Conservation (phyloP, 2,888 invertebrate genomes). For the Conistra vaccinii region DNA sequence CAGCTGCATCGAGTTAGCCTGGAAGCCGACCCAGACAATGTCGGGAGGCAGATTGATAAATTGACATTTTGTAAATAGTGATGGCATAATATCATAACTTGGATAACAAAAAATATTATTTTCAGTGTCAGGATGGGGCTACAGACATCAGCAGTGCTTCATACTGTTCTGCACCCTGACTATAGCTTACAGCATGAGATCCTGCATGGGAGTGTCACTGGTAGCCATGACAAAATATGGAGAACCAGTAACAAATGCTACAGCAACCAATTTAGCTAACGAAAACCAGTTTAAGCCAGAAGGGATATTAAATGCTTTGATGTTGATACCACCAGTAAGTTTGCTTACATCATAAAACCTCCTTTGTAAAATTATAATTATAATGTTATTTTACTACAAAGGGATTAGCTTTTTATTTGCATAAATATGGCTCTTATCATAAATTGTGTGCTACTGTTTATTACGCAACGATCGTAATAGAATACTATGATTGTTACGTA, state of each 20-base stretch:
- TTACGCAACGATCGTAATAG: neutral
- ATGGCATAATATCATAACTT: neutral
- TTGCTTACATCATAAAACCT: neutral
- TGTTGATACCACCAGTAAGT: constrained; percentile 65
- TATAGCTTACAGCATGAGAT: constrained; percentile 91
- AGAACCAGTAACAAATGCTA: constrained; percentile 33
- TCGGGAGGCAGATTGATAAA: neutral
- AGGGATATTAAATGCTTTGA: constrained; percentile 61
- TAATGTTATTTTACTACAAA: neutral
- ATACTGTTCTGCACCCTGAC: constrained; percentile 90
- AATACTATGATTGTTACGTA: neutral
- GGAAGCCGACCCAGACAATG: neutral
- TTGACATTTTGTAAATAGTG: neutral
- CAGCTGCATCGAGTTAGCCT: neutral
- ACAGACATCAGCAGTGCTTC: constrained; percentile 91
- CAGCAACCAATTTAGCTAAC: constrained; percentile 6
- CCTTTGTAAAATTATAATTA: neutral
- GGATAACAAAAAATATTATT: neutral
- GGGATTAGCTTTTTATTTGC: constrained; percentile 19
- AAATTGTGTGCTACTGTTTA: constrained; percentile 12
- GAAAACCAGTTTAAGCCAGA: constrained; percentile 49
- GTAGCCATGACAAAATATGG: constrained; percentile 90
- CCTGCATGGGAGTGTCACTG: constrained; percentile 92
- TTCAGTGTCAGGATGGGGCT: constrained; percentile 79
- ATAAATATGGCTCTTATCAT: constrained; percentile 12